Evolutionary conservation across 2,113 vertebrate species (phyloP), one percentile per base, ranked within the genome.

Genomic region (Pseudorhombus dupliciocellatus): DNA sequence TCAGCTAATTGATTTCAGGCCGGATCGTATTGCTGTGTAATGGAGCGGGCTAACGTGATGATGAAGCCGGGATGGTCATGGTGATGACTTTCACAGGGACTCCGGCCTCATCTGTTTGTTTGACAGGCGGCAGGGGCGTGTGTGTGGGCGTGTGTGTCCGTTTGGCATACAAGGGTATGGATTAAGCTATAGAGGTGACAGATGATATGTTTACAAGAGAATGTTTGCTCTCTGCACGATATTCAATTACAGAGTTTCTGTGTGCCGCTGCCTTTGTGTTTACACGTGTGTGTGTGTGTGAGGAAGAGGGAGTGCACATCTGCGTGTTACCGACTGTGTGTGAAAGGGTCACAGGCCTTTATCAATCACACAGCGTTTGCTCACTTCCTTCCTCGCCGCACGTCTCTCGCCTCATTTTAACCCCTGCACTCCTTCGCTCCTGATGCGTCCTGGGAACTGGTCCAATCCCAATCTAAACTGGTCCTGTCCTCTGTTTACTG

Each of bases 31-130:
- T 92, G 88, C 90, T 77, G 82, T 87, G 90, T 89, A 91, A 91
- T 88, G 84, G 92, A 92, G 89, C 90, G 86, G 85, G 71, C 86
- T 89, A 89, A 87, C 80, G 78, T 88, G 86, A 91, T 92, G 91
- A 91, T 91, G 87, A 91, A 88, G 85, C 83, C 69, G 84, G 79
- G 89, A 88, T 81, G 83, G 87, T 92, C 90, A 92, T 92, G 85
- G 82, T 90, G 89, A 90, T 90, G 89, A 87, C 83, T 89, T 91
- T 92, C 90, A 91, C 91, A 90, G 91, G 77, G 84, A 83, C 87
- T 87, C 81, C 64, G 68, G 78, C 75, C 79, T 81, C 86, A 89
- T 89, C 84, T 84, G 86, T 90, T 90, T 90, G 79, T 87, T 85
- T 85, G 87, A 90, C 87, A 90, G 76, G 70, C 75, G 69, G 81